Conservation (phyloP, 2,888 invertebrate genomes). For the Fragum sueziense region DNA sequence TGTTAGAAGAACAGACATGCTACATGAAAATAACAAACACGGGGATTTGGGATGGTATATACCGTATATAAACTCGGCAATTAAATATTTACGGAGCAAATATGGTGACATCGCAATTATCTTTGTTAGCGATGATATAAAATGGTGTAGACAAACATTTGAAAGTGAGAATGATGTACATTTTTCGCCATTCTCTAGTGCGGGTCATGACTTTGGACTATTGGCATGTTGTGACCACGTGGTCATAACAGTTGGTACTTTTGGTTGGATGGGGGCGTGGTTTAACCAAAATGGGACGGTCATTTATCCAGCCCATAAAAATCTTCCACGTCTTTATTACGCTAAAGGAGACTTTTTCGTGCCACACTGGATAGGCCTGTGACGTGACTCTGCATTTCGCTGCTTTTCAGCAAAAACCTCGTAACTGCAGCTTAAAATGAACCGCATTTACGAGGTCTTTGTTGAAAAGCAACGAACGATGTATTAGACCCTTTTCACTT, state of each 20-base stretch:
- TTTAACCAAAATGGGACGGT: not conserved
- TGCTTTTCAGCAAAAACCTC: too few species aligned
- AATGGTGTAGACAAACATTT: not conserved
- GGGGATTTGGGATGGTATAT: not conserved
- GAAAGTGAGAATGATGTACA: not conserved
- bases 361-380: not conserved
- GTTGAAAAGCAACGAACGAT: too few species aligned
- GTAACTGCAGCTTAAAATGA: too few species aligned
- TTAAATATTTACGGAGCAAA: not conserved
- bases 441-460: too few species aligned
- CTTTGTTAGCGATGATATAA: not conserved
- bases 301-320: not conserved
- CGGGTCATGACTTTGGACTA: not conserved
- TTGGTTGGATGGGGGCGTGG: constrained; percentile 18
- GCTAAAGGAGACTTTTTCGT: not conserved
- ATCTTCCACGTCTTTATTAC: not conserved
- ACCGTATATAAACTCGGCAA: not conserved
- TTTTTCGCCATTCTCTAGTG: not conserved
- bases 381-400: too few species aligned
- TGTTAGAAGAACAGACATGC: not conserved
- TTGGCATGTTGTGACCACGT: constrained; percentile 2
- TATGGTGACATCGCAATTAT: not conserved
- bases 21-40: not conserved
- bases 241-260: not conserved
- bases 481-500: too few species aligned